phyloP scores from a whole-genome alignment of 2,797 vertebrate genomes.

The Cephalopachus bancanus region DNA sequence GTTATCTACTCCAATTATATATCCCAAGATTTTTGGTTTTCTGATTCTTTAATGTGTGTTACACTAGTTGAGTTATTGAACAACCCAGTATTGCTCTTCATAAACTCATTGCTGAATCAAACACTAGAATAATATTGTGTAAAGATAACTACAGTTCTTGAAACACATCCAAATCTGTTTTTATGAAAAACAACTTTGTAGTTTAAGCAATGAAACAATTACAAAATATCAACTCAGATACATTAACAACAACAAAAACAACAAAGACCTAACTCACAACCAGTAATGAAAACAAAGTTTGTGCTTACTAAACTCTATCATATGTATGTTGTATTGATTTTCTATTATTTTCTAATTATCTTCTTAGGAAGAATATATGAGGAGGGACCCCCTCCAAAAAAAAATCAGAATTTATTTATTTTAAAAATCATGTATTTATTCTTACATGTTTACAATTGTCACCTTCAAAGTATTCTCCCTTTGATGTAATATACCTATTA shows the following conservation, averaged over 20 bases:
- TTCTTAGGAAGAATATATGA: constrained; percentile 21
- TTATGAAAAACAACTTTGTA: neutral
- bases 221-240: constrained; percentile 4
- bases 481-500: no score
- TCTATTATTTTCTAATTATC: neutral
- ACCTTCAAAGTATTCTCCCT: no score
- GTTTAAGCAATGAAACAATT: neutral
- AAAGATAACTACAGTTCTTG: neutral
- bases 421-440: no score
- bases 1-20: neutral
- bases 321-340: neutral
- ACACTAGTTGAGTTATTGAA: neutral
- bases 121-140: neutral
- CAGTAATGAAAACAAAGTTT: constrained; percentile 6
- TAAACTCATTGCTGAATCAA: neutral
- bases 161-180: neutral
- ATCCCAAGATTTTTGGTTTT: neutral
- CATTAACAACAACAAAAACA: neutral
- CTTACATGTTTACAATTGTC: no score
- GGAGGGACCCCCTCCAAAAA: no score
- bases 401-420: no score
- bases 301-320: neutral
- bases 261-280: neutral
- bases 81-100: neutral
- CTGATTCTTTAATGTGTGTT: neutral